phyloP scores from a whole-genome alignment of 1,140 invertebrate species.

The Drosophila asahinai region DNA sequence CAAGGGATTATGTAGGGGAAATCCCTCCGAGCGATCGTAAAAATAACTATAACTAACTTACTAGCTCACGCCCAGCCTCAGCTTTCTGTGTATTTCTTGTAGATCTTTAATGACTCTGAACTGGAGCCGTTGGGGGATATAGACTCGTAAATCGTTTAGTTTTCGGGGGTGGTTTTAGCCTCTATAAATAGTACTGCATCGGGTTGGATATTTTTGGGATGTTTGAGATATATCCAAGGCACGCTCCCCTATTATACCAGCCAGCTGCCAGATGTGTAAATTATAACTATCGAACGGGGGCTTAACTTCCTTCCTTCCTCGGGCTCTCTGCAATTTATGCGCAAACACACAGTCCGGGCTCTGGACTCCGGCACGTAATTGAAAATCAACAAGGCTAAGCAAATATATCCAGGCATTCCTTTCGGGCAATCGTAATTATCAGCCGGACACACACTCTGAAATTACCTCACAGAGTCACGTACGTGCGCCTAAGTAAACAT shows the following conservation, averaged over 20 bases:
- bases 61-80: conserved; percentile 3
- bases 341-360: conserved; percentile 53
- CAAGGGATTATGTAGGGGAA: conserved; percentile 52
- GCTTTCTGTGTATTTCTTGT: conserved; percentile 70
- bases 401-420: conserved; percentile 67
- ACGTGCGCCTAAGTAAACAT: conserved; percentile 75
- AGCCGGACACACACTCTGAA: conserved; percentile 40
- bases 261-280: conserved; percentile 57
- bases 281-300: conserved; percentile 34
- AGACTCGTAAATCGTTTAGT: conserved; percentile 74
- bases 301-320: conserved; percentile 54
- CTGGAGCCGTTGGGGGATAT: background rate
- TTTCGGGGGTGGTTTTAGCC: conserved; percentile 40
- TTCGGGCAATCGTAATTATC: conserved; percentile 43
- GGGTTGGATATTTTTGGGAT: conserved; percentile 62
- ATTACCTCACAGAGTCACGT: conserved; percentile 72
- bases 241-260: conserved; percentile 32
- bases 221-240: conserved; percentile 57
- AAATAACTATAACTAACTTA: conserved; percentile 44
- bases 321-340: conserved; percentile 48
- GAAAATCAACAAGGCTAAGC: conserved; percentile 71
- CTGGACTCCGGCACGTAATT: conserved; percentile 60
- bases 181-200: conserved; percentile 30
- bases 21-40: conserved; percentile 50
- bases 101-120: conserved; percentile 57